Base-by-base conservation (phyloP, 2,113 vertebrate species). In the Nothobranchius kuhntae region DNA sequence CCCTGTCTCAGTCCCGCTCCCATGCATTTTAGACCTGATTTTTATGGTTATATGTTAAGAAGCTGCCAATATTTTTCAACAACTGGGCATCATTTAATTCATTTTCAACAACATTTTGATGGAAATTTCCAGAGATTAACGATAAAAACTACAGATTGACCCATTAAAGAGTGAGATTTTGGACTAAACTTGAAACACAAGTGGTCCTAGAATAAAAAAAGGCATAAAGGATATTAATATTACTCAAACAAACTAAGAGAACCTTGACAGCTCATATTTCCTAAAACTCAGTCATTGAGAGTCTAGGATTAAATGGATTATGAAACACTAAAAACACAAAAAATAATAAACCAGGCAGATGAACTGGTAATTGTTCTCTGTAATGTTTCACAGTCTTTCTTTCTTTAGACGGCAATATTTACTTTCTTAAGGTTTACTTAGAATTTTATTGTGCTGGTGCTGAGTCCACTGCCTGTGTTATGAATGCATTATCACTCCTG, bases 401-500 rank as follows among this genome's bases (percentile, higher is more conserved):
- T 51, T 48, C 14, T 63, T 40, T 53, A 15, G 21, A 15, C 13
- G 38, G 65, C n/a, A 7, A 21, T 48, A 17, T 60, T 56, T 47
- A 44, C 53, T 62, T 42, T 15, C 52, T 56, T 58, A 24, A 13
- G 35, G 35, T 57, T 61, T 50, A 11, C 51, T 61, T 71, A 13
- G 13, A 26, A 14, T 65, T 68, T 35, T 12, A 35, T 30, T 68
- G 58, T 58, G 9, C 26, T 56, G 2, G 44, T 68, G 47, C 40
- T 58, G 6, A 24, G 35, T 65, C 50, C 48, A 36, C 45, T 42
- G 57, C 30, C 24, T 65, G 52, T 46, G 21, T 57, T 71, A 56
- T 55, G 26, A 70, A 53, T 9, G 30, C 2, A 42, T 42, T 78
- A 55, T 81, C 62, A 80, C 38, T 71, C 70, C 61, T 46, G 14